Evolutionary conservation across 2,113 vertebrate species (phyloP).

Genomic region (Larimichthys crocea): DNA sequence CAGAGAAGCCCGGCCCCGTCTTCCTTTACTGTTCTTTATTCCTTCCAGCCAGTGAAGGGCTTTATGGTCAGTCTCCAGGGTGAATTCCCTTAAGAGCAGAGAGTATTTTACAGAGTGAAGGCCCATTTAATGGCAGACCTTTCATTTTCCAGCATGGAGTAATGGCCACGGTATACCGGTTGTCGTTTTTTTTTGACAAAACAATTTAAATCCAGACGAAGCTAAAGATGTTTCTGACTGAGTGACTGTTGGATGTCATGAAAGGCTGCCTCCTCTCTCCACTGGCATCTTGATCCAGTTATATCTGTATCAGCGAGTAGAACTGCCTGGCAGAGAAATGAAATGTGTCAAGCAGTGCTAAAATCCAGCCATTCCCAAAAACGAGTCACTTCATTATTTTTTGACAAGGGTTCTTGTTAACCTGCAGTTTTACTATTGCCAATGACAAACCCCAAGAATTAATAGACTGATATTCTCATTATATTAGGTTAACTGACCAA

Average conservation of each 20-base stretch:
- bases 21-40: slow-evolving; percentile 2
- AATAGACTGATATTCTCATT: too few relatives aligned
- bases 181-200: not conserved
- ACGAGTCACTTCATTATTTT: too few relatives aligned
- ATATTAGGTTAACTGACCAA: too few relatives aligned
- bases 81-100: not conserved
- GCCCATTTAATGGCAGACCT: not conserved
- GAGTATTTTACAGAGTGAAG: slow-evolving; percentile 1
- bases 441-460: too few relatives aligned
- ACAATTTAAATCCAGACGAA: not conserved
- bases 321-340: not conserved
- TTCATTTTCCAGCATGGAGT: slow-evolving; percentile 5
- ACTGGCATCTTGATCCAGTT: not conserved
- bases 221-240: not conserved
- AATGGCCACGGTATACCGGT: not conserved
- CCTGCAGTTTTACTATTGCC: too few relatives aligned
- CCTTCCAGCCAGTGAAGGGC: not conserved
- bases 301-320: not conserved
- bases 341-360: not conserved
- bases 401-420: too few relatives aligned
- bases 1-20: not conserved
- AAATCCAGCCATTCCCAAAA: not conserved
- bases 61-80: not conserved
- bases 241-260: not conserved
- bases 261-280: not conserved